These are phyloP conservation scores for Bibio marci DNA, from an alignment of 2,888 invertebrate genomes.

Conservation along the genomic window DNA sequence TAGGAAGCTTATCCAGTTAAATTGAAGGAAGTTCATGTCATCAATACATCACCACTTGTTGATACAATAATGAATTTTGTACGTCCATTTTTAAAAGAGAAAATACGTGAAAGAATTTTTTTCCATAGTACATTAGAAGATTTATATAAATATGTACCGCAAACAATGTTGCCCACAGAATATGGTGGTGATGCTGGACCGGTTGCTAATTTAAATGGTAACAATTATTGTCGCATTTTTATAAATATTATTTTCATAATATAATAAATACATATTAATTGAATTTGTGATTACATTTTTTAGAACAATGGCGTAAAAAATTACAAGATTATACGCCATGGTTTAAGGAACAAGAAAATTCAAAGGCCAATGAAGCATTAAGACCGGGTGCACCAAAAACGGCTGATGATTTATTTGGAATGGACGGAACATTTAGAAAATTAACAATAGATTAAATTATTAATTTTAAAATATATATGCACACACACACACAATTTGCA, in stretches of 20 bases:
- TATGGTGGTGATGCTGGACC: slow-evolving; percentile 69
- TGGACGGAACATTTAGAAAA: slow-evolving; percentile 77
- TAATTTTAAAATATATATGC: too few species aligned
- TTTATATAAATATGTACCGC: slow-evolving; percentile 60
- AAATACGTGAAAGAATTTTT: slow-evolving; percentile 66
- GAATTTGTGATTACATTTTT: slow-evolving; percentile 9
- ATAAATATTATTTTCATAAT: too few species aligned
- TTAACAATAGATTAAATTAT: slow-evolving; percentile 52
- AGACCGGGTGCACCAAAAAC: slow-evolving; percentile 75
- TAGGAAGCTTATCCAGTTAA: slow-evolving; percentile 79
- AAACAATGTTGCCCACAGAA: slow-evolving; percentile 62
- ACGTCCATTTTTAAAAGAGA: slow-evolving; percentile 74
- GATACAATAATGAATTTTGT: slow-evolving; percentile 74
- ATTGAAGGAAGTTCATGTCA: slow-evolving; percentile 70
- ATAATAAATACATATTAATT: slow-evolving; percentile 1
- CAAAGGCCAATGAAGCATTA: slow-evolving; percentile 62
- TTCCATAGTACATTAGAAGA: slow-evolving; percentile 59
- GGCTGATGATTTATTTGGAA: slow-evolving; percentile 72
- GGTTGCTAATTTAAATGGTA: slow-evolving; percentile 53
- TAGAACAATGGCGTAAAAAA: slow-evolving; percentile 66
- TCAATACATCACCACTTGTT: slow-evolving; percentile 67
- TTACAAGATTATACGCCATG: slow-evolving; percentile 58
- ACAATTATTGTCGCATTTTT: too few species aligned
- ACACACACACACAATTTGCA: too few species aligned
- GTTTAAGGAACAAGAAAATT: slow-evolving; percentile 62